Percentiles rank a stretch among this genome's conserved stretches.
Evolutionary conservation across 2,888 invertebrate species (phyloP).

Genomic region (Nephrocerus scutellatus): DNA sequence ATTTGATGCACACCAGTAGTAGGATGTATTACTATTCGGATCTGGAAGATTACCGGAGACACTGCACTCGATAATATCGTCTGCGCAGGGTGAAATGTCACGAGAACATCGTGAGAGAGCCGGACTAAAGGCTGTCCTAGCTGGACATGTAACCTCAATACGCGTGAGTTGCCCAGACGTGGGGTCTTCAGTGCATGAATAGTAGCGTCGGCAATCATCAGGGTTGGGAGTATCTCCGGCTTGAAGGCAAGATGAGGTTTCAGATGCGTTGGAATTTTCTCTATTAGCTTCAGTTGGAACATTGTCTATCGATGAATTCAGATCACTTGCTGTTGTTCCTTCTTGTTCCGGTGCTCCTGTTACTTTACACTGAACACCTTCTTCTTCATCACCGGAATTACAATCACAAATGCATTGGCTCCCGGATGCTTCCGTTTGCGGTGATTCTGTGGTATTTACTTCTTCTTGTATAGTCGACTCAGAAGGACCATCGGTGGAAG

Average conservation of each 20-base stretch:
- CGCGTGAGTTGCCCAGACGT: slow-evolving; percentile 5
- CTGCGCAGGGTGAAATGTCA: slow-evolving; percentile 18
- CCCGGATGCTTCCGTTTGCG: no score
- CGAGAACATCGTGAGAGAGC: slow-evolving; percentile 16
- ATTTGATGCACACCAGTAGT: slow-evolving; percentile 21
- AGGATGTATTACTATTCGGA: slow-evolving; percentile 15
- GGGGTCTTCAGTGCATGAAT: slow-evolving; percentile 13
- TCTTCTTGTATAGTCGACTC: no score
- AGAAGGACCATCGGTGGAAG: no score
- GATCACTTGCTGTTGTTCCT: no score
- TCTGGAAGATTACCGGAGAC: slow-evolving; percentile 13
- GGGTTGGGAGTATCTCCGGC: slow-evolving; percentile 14
- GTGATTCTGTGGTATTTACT: no score
- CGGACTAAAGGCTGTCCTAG: slow-evolving; percentile 16
- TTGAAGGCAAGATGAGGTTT: slow-evolving; percentile 10
- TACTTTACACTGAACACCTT: no score
- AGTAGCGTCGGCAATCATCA: slow-evolving; percentile 15
- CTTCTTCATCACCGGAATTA: no score
- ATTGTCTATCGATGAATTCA: no score
- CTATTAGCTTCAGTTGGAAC: no score
- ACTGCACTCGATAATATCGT: slow-evolving; percentile 10
- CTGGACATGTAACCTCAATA: slow-evolving; percentile 16
- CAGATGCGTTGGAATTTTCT: neutral
- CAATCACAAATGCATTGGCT: no score
- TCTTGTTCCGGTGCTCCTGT: no score